Evolutionary conservation across 2,113 vertebrate species (phyloP), one percentile per base, ranked within the genome.

Genomic region (Paraplagusia blochii): DNA sequence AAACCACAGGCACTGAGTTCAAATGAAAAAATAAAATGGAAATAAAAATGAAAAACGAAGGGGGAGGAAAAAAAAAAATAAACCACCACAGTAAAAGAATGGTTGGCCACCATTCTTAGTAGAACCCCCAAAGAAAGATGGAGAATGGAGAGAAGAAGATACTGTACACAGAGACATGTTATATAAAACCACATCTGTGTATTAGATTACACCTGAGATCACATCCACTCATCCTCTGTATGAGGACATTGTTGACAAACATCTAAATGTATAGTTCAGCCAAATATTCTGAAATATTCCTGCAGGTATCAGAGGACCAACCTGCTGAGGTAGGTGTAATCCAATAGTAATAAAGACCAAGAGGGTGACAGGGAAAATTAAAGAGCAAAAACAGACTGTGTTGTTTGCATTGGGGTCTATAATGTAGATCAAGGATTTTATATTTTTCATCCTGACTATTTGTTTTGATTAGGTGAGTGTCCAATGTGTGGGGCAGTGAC

Each of bases 1-100:
- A 90, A 93, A 96, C 92, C 72, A 95, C 93, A 94, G 92, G 92
- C 94, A 91, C 89, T 29, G 84, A 74, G 92, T 91, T 91, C 91
- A 86, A 79, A 80, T 80, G 73, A 70, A 59, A 72, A 56, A 79
- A 53, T n/a, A n/a, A 6, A 49, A 53, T 60, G 46, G 47, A 68
- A 75, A 78, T 88, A 47, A 34, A 72, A 11, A 16, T 1, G 46
- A 64, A 43, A 47, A 17, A n/a, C 13, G 42, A 50, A 36, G 58
- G n/a, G 54, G 22, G 22, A 29, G 46, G 35, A 47, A 49, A 50
- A 44, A 29, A 50, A 39, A 47, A 49, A 50, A 44, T 72, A 72
- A 58, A 52, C 53, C 42, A 61, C 39, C 58, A 50, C 57, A 77
- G 66, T 58, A 35, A 72, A 83, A 85, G 92, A 93, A 95, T 91